A percentile compares a stretch with the other conserved stretches of the same genome.
phyloP scores from a whole-genome alignment of 2,797 vertebrate genomes.

The Rhabdophis nuchalis region DNA sequence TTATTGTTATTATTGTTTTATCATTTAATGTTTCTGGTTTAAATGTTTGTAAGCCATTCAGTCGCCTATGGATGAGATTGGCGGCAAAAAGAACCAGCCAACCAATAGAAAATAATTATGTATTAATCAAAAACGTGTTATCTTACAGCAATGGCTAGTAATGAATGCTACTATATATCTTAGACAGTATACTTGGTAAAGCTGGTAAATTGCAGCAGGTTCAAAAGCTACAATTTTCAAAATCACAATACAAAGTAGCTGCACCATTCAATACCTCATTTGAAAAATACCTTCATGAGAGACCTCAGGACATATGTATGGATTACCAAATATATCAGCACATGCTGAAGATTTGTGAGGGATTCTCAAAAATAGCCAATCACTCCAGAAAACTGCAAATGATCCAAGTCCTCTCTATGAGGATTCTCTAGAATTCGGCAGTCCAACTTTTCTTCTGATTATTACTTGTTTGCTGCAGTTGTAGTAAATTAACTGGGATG shows the following conservation, averaged over 20 bases:
- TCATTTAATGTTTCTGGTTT: not conserved
- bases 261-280: not conserved
- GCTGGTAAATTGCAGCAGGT: not conserved
- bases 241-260: not conserved
- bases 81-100: not conserved
- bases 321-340: not conserved
- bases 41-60: not conserved
- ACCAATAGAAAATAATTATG: not conserved
- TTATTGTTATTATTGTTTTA: not conserved
- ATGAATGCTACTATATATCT: not conserved
- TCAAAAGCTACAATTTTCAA: not conserved
- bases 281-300: not conserved
- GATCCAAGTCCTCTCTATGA: not conserved
- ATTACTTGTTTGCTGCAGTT: not conserved
- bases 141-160: not conserved
- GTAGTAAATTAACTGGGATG: not conserved
- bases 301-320: not conserved
- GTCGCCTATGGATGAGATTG: not conserved
- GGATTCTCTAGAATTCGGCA: not conserved
- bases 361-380: not conserved
- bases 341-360: not conserved
- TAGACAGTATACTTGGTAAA: not conserved
- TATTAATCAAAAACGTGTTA: not conserved
- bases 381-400: not conserved
- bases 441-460: not conserved